Conservation (phyloP, 2,888 invertebrate genomes). For the Eurois occulta region DNA sequence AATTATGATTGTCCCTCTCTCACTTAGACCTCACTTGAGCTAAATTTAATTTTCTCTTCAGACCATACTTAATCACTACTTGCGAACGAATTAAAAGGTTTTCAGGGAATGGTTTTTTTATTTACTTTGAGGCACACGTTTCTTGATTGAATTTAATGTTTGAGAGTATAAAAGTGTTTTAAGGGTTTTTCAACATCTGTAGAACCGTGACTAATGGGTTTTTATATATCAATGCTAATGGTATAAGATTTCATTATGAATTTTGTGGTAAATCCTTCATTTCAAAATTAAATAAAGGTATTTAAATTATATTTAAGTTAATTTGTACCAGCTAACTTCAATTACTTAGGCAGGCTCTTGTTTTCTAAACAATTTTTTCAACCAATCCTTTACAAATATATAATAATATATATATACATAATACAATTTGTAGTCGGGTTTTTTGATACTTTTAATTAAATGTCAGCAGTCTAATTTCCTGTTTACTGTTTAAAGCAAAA, state of each 20-base stretch:
- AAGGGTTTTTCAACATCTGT: constrained; percentile 13
- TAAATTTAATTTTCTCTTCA: constrained; percentile 56
- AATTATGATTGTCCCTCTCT: constrained; percentile 62
- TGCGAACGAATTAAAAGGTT: constrained; percentile 55
- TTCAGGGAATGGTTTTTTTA: constrained; percentile 40
- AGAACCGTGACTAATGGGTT: not conserved
- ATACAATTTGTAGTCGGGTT: too few species aligned
- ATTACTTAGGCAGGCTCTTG: not conserved
- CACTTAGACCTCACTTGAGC: constrained; percentile 53
- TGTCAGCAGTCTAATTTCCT: too few species aligned
- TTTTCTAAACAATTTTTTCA: too few species aligned
- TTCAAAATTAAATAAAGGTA: not conserved
- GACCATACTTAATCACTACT: constrained; percentile 54
- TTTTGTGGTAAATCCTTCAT: too few species aligned
- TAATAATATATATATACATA: too few species aligned
- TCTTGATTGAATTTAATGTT: constrained; percentile 27
- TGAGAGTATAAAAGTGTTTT: constrained; percentile 11
- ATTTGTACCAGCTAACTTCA: too few species aligned
- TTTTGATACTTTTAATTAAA: too few species aligned
- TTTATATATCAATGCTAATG: too few species aligned
- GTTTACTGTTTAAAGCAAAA: too few species aligned
- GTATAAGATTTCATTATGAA: not conserved
- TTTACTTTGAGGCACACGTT: constrained; percentile 32
- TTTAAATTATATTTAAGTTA: too few species aligned
- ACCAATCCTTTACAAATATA: too few species aligned